phyloP scores from a whole-genome alignment of 2,113 vertebrate species.

The Dicentrarchus labrax region DNA sequence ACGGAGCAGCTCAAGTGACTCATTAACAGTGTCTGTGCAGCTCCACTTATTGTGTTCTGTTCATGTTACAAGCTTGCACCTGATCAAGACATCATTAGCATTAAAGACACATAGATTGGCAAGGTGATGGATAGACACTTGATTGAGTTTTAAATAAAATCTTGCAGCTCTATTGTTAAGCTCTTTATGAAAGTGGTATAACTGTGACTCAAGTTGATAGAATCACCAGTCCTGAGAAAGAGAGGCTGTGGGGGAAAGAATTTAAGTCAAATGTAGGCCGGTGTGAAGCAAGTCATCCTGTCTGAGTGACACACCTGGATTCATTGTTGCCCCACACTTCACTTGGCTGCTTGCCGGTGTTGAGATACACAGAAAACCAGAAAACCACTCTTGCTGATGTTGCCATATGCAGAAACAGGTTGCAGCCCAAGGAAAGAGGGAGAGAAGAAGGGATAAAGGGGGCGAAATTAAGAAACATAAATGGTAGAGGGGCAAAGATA shows the following conservation, averaged over 20 bases:
- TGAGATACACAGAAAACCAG: constrained; percentile 8
- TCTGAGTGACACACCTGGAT: constrained; percentile 28
- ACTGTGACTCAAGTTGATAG: neutral
- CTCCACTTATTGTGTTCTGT: neutral
- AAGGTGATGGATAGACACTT: neutral
- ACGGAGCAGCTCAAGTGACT: constrained; percentile 34
- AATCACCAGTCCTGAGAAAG: neutral
- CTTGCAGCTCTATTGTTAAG: neutral
- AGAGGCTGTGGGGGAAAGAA: neutral
- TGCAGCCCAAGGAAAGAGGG: constrained; percentile 20
- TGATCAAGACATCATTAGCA: constrained; percentile 15
- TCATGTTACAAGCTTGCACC: constrained; percentile 18
- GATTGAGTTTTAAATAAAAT: neutral
- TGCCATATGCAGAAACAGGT: constrained; percentile 40
- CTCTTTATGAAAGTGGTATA: neutral
- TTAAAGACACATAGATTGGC: neutral
- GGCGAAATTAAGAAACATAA: constrained; percentile 18
- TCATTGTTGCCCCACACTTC: constrained; percentile 23
- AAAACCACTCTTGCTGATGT: neutral
- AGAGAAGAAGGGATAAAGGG: constrained; percentile 7
- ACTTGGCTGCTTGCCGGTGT: constrained; percentile 16
- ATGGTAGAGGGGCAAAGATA: constrained; percentile 27
- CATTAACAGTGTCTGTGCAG: constrained; percentile 37
- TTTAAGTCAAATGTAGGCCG: neutral
- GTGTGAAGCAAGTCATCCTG: constrained; percentile 19